Evolutionary conservation across 2,113 vertebrate genomes (phyloP), one percentile per base, ranked within the genome.

Genomic region (Indicator indicator): DNA sequence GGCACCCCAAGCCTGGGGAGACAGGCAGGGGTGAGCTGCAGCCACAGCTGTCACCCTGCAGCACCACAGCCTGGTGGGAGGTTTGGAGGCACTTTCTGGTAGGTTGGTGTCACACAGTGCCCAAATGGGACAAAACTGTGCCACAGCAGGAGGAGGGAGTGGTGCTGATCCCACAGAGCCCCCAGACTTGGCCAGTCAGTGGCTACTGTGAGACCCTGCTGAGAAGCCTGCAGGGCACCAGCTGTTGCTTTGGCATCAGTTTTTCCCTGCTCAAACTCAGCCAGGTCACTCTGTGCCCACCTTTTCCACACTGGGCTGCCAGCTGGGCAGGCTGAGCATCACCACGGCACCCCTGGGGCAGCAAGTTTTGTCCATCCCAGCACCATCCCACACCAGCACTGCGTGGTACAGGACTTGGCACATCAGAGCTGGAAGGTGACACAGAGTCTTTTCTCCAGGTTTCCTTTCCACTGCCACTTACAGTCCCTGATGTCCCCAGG

Each of bases 1-100:
- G 76, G 54, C 42, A 26, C 19, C 59, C 50, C 28, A 16, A 55
- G 54, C 1, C 9, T 0, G 0, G n/a, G 21, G 38, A 17, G 13
- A 3, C 17, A 28, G 84, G 38, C 21, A 8, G 40, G 50, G 17
- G 16, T 9, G 50, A 33, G 44, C 65, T 46, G 82, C 54, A 30
- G 6, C 63, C 0, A 0, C 32, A 11, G 32, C 13, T 11, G 30
- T 8, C 3, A 32, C 12, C 52, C 28, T 0, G 0, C 23, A 38
- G 83, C 2, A 0, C 38, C n/a, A 10, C 1, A 0, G n/a, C 32
- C 42, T 3, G 26, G 27, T 24, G 19, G 4, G 9, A 48, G 23
- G 21, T 32, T 36, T 32, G 64, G 28, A 13, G 27, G 62, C 65
- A 32, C 19, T 18, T 1, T 1, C 44, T 1, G 1, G 4, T 4